Base-by-base conservation (phyloP, 2,888 invertebrate species). In the Andrena camellia region DNA sequence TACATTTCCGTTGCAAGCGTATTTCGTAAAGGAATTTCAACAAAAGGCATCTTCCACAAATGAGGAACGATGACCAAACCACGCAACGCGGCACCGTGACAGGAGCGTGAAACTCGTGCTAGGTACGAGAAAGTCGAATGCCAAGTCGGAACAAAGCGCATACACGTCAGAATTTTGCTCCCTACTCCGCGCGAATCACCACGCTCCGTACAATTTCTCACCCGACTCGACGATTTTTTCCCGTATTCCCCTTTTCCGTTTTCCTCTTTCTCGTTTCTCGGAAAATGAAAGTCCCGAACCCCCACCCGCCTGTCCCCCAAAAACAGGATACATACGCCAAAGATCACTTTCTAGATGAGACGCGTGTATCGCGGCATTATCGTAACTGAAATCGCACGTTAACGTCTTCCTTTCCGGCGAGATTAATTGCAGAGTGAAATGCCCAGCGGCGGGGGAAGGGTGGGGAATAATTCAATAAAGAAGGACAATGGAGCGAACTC, bases 111-210 rank as follows among this genome's bases (percentile, higher is more conserved):
- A 83, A 72, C 82, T 81, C 78, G 82, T 70, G 85, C 82, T 82
- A 82, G 84, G 78, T 72, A 83, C 84, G 84, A 83, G 86, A 87
- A 87, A 86, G 86, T 83, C 78, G 82, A 71, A 78, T 75, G 69
- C 73, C 70, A 78, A 57, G 54, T 60, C 42, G 72, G 75, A 84
- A 84, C 84, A 85, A 86, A 84, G 83, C 78, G 69, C 57, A 26
- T 23, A 23, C 73, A 84, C 76, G 83, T 84, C 83, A 83, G 75
- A 84, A 79, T 83, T 76, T 83, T 69, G 54, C 68, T 75, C 73
- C 69, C 83, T 74, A 66, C 77, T 71, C 54, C 20, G 23, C 26
- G 59, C 26, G 26, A 31, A 4, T 42, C 62, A 62, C 69, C 48
- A 33, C 62, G 60, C 48, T 71, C 31, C 26, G 17, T 62, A 71